Percentiles rank a stretch among this genome's conserved stretches.
phyloP scores from a whole-genome alignment of 2,113 vertebrate genomes.

The Xiphorhynchus elegans region DNA sequence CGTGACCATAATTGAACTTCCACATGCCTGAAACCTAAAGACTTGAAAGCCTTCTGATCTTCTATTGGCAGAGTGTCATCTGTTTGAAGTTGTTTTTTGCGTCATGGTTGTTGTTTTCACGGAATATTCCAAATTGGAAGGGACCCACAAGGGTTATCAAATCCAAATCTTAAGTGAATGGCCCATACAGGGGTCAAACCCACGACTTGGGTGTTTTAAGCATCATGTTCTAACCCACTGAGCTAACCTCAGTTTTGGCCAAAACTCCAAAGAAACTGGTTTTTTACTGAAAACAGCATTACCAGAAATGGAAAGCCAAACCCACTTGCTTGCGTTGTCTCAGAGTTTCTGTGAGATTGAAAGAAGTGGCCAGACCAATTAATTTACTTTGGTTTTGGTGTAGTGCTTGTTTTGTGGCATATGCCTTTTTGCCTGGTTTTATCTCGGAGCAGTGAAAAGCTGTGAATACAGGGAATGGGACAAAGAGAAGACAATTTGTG shows the following conservation, averaged over 20 bases:
- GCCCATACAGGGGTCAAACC: not conserved
- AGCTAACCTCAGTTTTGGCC: not conserved
- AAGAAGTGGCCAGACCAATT: not conserved
- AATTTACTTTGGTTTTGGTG: not conserved
- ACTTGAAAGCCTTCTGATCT: not conserved
- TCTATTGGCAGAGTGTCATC: not conserved
- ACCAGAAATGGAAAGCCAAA: not conserved
- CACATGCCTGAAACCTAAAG: not conserved
- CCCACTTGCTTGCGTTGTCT: not conserved
- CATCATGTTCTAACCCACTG: not conserved
- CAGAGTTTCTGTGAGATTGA: not conserved
- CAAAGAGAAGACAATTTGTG: not conserved
- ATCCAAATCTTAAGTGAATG: not conserved
- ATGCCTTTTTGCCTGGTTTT: not conserved
- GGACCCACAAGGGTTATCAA: not conserved
- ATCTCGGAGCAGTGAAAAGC: not conserved
- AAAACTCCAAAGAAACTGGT: not conserved
- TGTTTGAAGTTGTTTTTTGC: not conserved
- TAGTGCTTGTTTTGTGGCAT: not conserved
- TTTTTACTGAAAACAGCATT: not conserved
- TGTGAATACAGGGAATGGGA: not conserved
- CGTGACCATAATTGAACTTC: not conserved
- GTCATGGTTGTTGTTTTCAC: not conserved
- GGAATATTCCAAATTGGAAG: not conserved
- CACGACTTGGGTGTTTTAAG: not conserved